A percentile compares a stretch with the other conserved stretches of the same genome.
These are phyloP conservation scores for Gymnocheta viridis DNA, from an alignment of 2,888 invertebrate genomes.

Conservation along the genomic window DNA sequence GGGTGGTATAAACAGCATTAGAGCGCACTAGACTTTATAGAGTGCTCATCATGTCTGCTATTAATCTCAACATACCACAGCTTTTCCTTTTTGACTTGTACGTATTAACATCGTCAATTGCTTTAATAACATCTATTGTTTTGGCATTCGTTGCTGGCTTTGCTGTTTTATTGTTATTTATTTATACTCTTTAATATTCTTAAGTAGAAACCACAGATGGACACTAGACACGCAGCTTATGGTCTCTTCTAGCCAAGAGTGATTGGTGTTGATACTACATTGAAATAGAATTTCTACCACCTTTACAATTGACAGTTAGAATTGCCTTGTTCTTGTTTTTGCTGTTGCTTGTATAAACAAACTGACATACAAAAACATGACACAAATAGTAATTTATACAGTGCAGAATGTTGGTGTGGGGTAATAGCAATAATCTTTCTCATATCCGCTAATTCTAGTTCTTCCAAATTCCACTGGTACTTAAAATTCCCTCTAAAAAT, in stretches of 20 bases:
- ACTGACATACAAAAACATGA: constrained; percentile 53
- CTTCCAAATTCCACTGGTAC: background rate
- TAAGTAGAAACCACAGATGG: constrained; percentile 53
- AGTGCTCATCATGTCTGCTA: background rate
- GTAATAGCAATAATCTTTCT: background rate
- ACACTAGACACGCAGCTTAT: constrained; percentile 48
- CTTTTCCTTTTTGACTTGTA: background rate
- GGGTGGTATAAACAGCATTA: background rate
- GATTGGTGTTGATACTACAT: constrained; percentile 21
- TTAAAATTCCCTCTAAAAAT: too few relatives aligned
- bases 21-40: background rate
- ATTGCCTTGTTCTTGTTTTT: constrained; percentile 33
- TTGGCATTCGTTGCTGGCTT: background rate
- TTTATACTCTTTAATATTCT: constrained; percentile 56
- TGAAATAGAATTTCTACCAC: constrained; percentile 34
- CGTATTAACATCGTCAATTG: constrained; percentile 35
- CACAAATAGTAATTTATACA: constrained; percentile 44
- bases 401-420: background rate
- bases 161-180: constrained; percentile 16
- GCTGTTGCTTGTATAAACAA: constrained; percentile 6
- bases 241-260: constrained; percentile 12
- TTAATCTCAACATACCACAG: background rate
- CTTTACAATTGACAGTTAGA: constrained; percentile 61
- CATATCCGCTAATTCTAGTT: background rate
- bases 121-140: constrained; percentile 24